phyloP scores from a whole-genome alignment of 23 tunicate genomes.

The Styela plicata region DNA sequence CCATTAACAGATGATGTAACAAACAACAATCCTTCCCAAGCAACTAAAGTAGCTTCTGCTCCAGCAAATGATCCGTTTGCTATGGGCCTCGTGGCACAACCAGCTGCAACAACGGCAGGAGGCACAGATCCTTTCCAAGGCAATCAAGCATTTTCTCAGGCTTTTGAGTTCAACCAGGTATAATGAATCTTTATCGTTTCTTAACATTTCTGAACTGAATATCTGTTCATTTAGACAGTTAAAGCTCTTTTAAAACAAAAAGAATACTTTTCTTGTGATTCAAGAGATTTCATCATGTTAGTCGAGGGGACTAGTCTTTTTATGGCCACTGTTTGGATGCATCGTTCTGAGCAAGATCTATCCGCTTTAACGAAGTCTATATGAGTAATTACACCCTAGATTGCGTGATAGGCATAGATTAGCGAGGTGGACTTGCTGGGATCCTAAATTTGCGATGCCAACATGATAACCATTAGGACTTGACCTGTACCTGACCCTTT shows the following conservation, averaged over 20 bases:
- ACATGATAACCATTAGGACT: too few species aligned
- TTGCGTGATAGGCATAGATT: too few species aligned
- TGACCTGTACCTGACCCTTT: too few species aligned
- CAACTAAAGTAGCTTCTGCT: background rate
- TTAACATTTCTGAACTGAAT: too few species aligned
- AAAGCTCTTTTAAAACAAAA: background rate
- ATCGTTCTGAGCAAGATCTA: background rate
- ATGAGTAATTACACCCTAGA: too few species aligned
- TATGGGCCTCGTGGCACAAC: background rate
- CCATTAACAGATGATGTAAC: constrained; percentile 17
- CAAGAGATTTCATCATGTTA: background rate
- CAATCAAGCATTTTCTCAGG: background rate
- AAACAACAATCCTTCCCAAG: background rate
- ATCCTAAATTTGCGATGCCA: too few species aligned
- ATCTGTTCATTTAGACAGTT: too few species aligned
- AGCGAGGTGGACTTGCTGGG: too few species aligned
- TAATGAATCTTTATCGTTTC: background rate
- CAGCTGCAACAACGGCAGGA: background rate
- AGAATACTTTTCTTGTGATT: background rate
- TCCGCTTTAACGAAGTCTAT: too few species aligned
- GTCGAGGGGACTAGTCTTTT: background rate
- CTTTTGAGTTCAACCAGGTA: background rate
- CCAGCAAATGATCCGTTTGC: background rate
- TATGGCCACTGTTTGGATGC: background rate
- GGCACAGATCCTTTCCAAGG: background rate